These are phyloP conservation scores for Mellivora capensis DNA, from an alignment of 2,113 vertebrate genomes.

Conservation along the genomic window DNA sequence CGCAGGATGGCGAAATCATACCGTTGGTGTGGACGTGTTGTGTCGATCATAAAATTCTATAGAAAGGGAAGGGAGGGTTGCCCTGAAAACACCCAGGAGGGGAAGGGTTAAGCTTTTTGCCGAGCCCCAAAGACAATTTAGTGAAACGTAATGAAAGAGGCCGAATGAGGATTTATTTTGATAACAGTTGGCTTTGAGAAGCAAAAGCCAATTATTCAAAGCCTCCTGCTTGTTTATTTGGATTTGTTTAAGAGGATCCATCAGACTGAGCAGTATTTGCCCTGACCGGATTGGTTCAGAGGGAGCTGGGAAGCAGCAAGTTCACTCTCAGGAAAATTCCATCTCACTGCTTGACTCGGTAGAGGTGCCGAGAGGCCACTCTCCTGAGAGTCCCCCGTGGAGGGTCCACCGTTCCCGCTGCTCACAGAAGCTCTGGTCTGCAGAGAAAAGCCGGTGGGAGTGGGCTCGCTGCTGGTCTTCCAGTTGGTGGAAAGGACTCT, in stretches of 20 bases:
- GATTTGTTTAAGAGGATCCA: not conserved
- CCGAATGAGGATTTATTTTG: slow-evolving; percentile 20
- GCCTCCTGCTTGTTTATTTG: slow-evolving; percentile 9
- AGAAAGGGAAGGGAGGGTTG: not conserved
- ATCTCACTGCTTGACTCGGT: not conserved
- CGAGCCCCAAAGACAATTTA: not conserved
- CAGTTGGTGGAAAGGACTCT: not conserved
- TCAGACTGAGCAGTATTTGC: not conserved
- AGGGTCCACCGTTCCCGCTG: accelerated
- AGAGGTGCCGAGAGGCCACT: accelerated
- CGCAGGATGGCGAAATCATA: not conserved
- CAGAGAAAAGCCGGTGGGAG: not conserved
- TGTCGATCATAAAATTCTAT: not conserved
- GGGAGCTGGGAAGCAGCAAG: not conserved
- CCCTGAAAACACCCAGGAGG: not conserved
- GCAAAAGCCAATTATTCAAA: slow-evolving; percentile 56
- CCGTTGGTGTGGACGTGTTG: not conserved
- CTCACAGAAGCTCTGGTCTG: not conserved
- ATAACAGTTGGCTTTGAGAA: slow-evolving; percentile 51
- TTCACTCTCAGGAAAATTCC: not conserved
- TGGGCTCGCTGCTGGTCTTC: too few relatives aligned
- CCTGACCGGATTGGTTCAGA: not conserved
- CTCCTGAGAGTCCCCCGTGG: not conserved
- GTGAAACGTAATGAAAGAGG: slow-evolving; percentile 12
- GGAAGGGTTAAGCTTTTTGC: slow-evolving; percentile 22